phyloP scores from a whole-genome alignment of 2,888 invertebrate species.

The Eueremaeus valkanovi region DNA sequence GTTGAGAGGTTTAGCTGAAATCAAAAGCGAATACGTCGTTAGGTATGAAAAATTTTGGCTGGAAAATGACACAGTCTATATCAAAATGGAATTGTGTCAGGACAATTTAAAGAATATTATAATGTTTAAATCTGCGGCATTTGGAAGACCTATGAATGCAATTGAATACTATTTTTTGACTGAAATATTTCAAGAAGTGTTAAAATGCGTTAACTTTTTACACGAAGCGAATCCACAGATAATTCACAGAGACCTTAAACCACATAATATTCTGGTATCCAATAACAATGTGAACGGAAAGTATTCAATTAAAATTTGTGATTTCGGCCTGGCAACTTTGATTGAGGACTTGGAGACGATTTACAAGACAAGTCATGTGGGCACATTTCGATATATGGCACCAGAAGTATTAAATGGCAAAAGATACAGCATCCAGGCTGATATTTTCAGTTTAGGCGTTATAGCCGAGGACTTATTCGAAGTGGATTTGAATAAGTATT shows the following conservation, averaged over 20 bases:
- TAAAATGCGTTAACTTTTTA: neutral
- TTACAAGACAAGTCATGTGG: neutral
- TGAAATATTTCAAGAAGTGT: neutral
- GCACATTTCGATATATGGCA: neutral
- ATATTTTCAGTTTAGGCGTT: neutral
- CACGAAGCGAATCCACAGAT: neutral
- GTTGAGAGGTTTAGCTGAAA: too few relatives aligned
- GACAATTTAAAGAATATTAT: neutral
- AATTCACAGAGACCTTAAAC: constrained; percentile 24
- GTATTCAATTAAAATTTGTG: constrained; percentile 19
- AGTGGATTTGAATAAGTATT: neutral
- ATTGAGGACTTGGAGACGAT: neutral
- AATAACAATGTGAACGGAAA: neutral
- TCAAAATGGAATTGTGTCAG: constrained; percentile 8
- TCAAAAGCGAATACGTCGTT: neutral
- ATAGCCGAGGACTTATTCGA: neutral
- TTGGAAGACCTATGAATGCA: neutral
- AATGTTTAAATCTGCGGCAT: neutral
- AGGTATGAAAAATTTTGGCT: neutral
- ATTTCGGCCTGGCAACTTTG: neutral
- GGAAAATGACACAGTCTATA: neutral
- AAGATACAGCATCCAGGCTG: neutral
- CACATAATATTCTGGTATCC: neutral
- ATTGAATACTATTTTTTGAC: neutral
- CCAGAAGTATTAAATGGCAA: neutral